A percentile compares a stretch with the other conserved stretches of the same genome.
phyloP scores from a whole-genome alignment of 2,113 vertebrate species.

The Leptobrachium leishanense region DNA sequence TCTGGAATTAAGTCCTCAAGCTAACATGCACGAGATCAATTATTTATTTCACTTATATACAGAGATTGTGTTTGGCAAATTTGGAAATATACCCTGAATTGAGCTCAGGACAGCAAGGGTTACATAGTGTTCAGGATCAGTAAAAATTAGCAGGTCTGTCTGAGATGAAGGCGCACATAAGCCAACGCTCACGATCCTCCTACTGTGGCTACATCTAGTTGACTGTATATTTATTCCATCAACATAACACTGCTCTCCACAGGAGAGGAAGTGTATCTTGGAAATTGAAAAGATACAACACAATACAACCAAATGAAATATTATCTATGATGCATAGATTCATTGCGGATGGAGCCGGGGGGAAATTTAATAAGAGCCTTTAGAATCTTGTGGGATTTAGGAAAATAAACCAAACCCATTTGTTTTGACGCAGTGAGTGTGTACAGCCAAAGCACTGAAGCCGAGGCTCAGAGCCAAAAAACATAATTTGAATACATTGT shows the following conservation, averaged over 20 bases:
- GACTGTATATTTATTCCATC: conserved; percentile 48
- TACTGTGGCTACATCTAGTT: conserved; percentile 45
- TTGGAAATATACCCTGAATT: conserved; percentile 11
- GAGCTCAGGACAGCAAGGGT: conserved; percentile 20
- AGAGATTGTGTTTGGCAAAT: conserved; percentile 4
- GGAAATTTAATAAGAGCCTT: conserved; percentile 47
- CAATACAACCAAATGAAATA: conserved; percentile 50
- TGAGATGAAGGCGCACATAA: conserved; percentile 18
- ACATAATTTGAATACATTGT: conserved; percentile 41
- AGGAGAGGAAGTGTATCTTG: conserved; percentile 45
- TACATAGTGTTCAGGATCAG: conserved; percentile 12
- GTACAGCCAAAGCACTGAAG: conserved; percentile 36
- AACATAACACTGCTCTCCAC: conserved; percentile 41
- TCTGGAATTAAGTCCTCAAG: conserved; percentile 17
- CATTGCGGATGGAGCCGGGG: conserved; percentile 30
- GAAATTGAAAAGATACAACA: conserved; percentile 48
- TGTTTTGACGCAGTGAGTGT: conserved; percentile 34
- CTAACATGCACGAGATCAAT: not conserved
- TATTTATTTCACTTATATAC: conserved; percentile 13
- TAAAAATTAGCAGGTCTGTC: conserved; percentile 4
- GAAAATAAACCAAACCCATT: conserved; percentile 45
- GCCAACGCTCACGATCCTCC: conserved; percentile 39
- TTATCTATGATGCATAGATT: conserved; percentile 47
- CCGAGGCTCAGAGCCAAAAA: conserved; percentile 34
- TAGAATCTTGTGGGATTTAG: conserved; percentile 44